Base-by-base conservation (phyloP, 2,113 vertebrate genomes). In the Recurvirostra avosetta region DNA sequence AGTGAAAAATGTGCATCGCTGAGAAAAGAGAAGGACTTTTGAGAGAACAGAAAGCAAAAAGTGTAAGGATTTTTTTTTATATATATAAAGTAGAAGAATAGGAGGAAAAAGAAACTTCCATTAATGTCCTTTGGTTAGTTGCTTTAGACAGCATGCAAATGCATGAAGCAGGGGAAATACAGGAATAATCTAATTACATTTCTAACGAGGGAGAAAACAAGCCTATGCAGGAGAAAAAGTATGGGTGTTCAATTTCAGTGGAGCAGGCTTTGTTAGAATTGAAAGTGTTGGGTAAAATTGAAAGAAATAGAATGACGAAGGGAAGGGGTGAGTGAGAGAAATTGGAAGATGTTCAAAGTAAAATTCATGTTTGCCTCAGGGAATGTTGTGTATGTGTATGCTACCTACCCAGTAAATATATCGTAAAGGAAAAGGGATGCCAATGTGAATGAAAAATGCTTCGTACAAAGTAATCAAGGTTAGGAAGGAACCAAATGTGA, bases 351-450 rank as follows among this genome's bases (percentile, higher is more conserved):
- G 2, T 94, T 95, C 70, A 88, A 96, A 90, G 65, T 52, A 80
- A 97, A 95, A 97, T 90, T 78, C 67, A 61, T 63, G 15, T 86
- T 79, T 97, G 83, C 86, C 81, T 87, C 58, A 58, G 87, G 58
- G 77, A 85, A 50, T 67, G 12, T 65, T 79, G 34, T 86, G 41
- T 80, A 62, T 94, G 32, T 75, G 66, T 47, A 79, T 85, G 49
- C 52, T 92, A 76, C 66, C 77, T 79, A 90, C 67, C 25, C 43
- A 86, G 52, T 43, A 97, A 94, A 97, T 94, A 93, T 10, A 68
- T 40, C 40, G 53, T 53, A 88, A 94, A 75, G 68, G 75, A 66
- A 91, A 75, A 92, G 17, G 86, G 82, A 88, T 45, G 66, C 21
- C 40, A 70, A 67, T 14, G 30, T 55, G 53, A 86, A 85, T 84